Conservation (phyloP, 2,797 vertebrate genomes). For the Hylomyscus alleni region DNA sequence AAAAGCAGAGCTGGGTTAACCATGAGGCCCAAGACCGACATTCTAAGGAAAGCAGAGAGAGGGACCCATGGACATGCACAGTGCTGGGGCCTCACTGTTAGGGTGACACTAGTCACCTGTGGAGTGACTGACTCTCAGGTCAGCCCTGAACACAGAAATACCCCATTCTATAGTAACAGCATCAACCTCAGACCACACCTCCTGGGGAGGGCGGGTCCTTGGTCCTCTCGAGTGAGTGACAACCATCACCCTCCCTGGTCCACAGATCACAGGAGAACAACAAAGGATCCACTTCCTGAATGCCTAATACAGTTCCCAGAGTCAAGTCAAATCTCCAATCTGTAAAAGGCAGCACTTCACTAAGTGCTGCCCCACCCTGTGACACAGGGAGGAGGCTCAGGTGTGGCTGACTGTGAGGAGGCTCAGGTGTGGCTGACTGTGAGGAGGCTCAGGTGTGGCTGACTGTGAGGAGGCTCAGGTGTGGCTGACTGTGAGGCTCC, state of each 20-base stretch:
- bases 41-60: background rate
- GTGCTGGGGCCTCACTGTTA: background rate
- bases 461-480: background rate
- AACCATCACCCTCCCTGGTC: background rate
- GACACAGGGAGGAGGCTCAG: background rate
- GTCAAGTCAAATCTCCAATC: background rate
- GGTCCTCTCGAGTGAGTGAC: background rate
- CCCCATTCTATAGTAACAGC: background rate
- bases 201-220: background rate
- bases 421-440: background rate
- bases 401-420: background rate
- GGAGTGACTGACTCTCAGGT: background rate
- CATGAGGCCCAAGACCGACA: fast-evolving
- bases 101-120: background rate
- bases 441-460: background rate
- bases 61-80: background rate
- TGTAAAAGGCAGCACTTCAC: conserved; percentile 15
- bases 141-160: background rate
- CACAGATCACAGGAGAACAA: background rate
- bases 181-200: background rate
- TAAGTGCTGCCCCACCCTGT: background rate
- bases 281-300: background rate
- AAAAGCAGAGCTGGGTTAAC: conserved; percentile 83
- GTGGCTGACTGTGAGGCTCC: background rate
- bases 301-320: background rate